A percentile compares a stretch with the other conserved stretches of the same genome.
phyloP scores from a whole-genome alignment of 2,113 vertebrate genomes.

The Daboia siamensis region DNA sequence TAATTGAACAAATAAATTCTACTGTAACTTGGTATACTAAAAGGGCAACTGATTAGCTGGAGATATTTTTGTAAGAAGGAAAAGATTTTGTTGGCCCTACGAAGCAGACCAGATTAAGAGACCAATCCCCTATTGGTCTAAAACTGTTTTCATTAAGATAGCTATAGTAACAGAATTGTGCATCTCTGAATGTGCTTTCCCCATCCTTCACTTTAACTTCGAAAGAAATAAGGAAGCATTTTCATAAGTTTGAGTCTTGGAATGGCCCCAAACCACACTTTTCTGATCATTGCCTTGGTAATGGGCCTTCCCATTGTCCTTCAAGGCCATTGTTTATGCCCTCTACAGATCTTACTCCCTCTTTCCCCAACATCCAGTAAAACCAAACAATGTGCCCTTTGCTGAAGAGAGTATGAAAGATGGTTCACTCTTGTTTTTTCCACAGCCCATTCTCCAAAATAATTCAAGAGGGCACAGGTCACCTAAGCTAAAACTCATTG shows the following conservation, averaged over 20 bases:
- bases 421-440: background rate
- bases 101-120: background rate
- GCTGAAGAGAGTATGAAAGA: background rate
- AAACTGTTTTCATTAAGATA: background rate
- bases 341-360: background rate
- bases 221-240: background rate
- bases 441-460: background rate
- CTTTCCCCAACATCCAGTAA: background rate
- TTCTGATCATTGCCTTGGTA: background rate
- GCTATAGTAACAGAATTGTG: background rate
- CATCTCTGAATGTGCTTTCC: background rate
- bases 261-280: background rate
- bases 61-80: background rate
- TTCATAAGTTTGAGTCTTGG: background rate
- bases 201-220: background rate
- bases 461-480: background rate
- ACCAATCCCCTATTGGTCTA: background rate
- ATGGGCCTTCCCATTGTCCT: background rate
- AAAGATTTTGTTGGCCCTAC: background rate
- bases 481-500: background rate
- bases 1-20: background rate
- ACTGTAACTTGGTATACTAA: background rate
- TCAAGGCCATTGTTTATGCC: background rate
- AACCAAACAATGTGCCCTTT: background rate
- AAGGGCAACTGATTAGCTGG: background rate